Base-by-base conservation (phyloP, 2,888 invertebrate species). In the Aelia acuminata region DNA sequence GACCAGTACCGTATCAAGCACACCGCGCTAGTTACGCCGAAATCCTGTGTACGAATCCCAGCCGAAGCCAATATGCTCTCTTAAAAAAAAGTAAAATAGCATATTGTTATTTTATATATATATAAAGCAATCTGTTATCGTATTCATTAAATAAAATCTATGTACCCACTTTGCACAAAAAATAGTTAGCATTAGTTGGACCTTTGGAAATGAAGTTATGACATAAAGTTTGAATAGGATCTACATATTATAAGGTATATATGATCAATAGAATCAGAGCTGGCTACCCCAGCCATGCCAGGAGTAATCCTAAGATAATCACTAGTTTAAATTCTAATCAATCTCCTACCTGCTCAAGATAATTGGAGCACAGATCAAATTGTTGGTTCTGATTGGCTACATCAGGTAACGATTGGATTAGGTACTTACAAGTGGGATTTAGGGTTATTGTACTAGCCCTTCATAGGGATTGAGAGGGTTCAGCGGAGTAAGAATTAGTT, bases 301-400 rank as follows among this genome's bases (percentile, higher is more conserved):
- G 31, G 63, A 70, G 31, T 70, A 70, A 35, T 70, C 63, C 35
- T 35, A 31, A 70, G 63, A 70, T 70, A 70, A 70, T 70, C 31
- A 70, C 63, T 70, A 70, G 63, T 70, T 70, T 70, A 70, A 70
- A 70, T 70, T 70, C 63, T 70, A 70, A 70, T 70, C 63, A 70
- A 70, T 70, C 63, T 70, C 31, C 31, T 70, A 70, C 31, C 57
- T 70, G 63, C 35, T 70, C 31, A 31, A 70, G 63, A 35, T 70
- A 70, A 70, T 70, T 70, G 63, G 63, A 70, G 63, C 15, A 70
- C 31, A 70, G 31, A 70, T 70, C 63, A 70, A 70, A 70, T 70
- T 35, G 18, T 70, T 70, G 63, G 2, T 20, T 20, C 7, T 5
- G 63, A 70, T 70, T 70, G 63, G 63, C 63, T 70, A 18, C 63